Percentiles rank a stretch among this genome's conserved stretches.
These are phyloP conservation scores for Acanthopleura granulata DNA, from an alignment of 2,888 invertebrate genomes.

Conservation along the genomic window DNA sequence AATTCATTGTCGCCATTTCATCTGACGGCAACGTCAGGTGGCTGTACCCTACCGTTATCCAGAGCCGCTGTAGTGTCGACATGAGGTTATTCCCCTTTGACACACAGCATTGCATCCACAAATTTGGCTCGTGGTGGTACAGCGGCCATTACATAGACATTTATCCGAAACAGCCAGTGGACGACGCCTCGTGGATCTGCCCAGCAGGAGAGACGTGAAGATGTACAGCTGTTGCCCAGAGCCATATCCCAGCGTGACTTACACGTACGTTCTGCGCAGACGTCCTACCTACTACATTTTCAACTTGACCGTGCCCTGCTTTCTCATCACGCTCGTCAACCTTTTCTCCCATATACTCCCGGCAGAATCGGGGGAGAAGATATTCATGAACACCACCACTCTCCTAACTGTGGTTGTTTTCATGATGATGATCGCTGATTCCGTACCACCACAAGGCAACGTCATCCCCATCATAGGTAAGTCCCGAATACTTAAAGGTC, in stretches of 20 bases:
- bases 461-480: conserved; percentile 15
- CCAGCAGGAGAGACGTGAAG: background rate
- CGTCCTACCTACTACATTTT: background rate
- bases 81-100: background rate
- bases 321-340: background rate
- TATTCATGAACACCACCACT: background rate
- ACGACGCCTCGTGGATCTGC: background rate
- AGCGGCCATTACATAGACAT: background rate
- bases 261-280: background rate
- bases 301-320: background rate
- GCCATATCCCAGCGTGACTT: background rate
- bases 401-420: conserved; percentile 4
- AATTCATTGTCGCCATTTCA: background rate
- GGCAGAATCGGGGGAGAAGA: conserved; percentile 16
- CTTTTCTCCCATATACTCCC: background rate
- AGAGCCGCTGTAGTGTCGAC: background rate
- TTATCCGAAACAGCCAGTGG: background rate
- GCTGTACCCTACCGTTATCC: background rate
- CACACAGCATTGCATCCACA: background rate
- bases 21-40: background rate
- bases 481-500: background rate
- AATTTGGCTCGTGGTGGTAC: conserved; percentile 6
- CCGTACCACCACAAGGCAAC: background rate
- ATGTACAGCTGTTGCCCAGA: conserved; percentile 15
- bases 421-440: conserved; percentile 5